phyloP scores from a whole-genome alignment of 2,113 vertebrate species.

The Hippotragus niger region DNA sequence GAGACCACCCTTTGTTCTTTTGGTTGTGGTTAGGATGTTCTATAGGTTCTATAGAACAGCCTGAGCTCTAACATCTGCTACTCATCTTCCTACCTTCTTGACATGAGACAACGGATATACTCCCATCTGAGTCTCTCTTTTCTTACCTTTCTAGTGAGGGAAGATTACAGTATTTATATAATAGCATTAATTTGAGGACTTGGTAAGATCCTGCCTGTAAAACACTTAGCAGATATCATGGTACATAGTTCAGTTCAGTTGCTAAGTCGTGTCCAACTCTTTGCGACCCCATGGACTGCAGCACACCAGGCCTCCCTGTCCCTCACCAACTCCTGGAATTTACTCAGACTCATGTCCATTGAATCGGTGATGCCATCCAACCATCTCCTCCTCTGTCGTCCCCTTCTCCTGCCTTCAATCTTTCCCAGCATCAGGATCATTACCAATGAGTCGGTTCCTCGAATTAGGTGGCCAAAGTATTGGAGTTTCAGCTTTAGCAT shows the following conservation, averaged over 20 bases:
- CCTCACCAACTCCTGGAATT: background rate
- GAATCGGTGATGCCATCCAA: background rate
- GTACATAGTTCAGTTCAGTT: background rate
- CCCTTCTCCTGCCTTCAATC: background rate
- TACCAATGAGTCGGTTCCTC: background rate
- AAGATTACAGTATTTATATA: background rate
- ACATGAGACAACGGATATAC: background rate
- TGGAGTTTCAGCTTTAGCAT: background rate
- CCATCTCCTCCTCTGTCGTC: background rate
- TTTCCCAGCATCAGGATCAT: background rate
- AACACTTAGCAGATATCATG: background rate
- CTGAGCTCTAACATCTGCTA: background rate
- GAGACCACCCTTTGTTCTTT: background rate
- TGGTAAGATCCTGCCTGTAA: background rate
- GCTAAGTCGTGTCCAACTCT: background rate
- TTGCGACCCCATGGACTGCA: background rate
- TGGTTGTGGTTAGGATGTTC: background rate
- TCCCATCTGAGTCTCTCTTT: background rate
- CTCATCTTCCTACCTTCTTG: background rate
- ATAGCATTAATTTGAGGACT: background rate
- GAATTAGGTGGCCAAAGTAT: background rate
- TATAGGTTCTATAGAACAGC: background rate
- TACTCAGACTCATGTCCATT: background rate
- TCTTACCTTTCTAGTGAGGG: background rate
- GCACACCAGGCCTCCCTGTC: background rate